A percentile compares a stretch with the other conserved stretches of the same genome.
Conservation (phyloP, 2,113 vertebrate genomes). For the Rhizomys pruinosus region DNA sequence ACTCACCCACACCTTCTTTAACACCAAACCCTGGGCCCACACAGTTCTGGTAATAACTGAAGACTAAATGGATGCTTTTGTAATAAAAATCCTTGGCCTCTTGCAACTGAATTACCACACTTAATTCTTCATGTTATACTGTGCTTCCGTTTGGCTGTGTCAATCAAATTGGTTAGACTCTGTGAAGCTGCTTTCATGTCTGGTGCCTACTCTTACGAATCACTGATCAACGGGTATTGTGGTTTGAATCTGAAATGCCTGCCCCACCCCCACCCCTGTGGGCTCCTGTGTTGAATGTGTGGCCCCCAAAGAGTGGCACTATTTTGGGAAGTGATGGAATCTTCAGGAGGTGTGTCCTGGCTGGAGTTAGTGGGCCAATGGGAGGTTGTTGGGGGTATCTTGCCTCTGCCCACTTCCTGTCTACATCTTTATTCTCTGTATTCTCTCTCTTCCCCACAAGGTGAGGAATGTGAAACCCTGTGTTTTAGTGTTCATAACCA, state of each 20-base stretch:
- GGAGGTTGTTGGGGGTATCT: background rate
- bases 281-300: background rate
- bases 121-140: background rate
- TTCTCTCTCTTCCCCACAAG: background rate
- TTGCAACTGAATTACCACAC: background rate
- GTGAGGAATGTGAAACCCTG: background rate
- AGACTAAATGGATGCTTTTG: background rate
- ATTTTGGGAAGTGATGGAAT: background rate
- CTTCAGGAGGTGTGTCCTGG: background rate
- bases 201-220: no score
- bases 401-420: background rate
- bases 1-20: no score
- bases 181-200: background rate
- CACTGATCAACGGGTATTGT: no score
- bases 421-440: background rate
- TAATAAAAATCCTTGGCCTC: background rate
- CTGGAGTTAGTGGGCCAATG: background rate
- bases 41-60: background rate
- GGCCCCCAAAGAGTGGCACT: background rate
- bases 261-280: no score
- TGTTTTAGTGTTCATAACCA: background rate
- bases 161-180: background rate
- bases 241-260: background rate
- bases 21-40: rapidly evolving
- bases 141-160: background rate